These are phyloP conservation scores for Nephotettix cincticeps DNA, from an alignment of 1,140 invertebrate species.

Conservation along the genomic window DNA sequence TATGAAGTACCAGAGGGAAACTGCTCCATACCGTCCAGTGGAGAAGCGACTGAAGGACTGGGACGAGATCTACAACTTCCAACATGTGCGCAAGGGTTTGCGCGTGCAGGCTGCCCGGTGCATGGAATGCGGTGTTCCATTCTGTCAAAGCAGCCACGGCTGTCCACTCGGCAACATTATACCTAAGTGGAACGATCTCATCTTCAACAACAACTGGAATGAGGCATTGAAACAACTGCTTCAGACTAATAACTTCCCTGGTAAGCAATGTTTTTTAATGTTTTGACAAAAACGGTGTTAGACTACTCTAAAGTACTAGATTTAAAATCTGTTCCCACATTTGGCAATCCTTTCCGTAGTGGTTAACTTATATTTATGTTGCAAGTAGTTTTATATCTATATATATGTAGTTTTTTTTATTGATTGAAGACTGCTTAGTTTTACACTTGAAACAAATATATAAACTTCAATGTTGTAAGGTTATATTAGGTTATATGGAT, in stretches of 20 bases:
- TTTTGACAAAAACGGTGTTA: too few species aligned
- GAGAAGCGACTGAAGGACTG: conserved; percentile 88
- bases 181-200: conserved; percentile 98
- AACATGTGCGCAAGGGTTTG: conserved; percentile 82
- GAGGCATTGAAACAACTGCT: conserved; percentile 94
- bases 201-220: conserved; percentile 94
- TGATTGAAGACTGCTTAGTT: neutral
- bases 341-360: too few species aligned
- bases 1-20: conserved; percentile 92
- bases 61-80: conserved; percentile 94
- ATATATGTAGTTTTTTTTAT: neutral
- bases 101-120: conserved; percentile 92
- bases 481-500: too few species aligned
- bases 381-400: neutral
- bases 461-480: neutral
- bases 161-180: conserved; percentile 99
- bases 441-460: neutral
- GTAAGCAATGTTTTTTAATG: too few species aligned
- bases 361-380: too few species aligned
- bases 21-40: conserved; percentile 77
- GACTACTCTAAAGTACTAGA: too few species aligned
- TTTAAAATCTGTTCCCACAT: too few species aligned
- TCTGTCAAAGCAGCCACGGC: conserved; percentile 96
- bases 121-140: conserved; percentile 99
- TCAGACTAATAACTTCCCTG: conserved; percentile 98